Percentiles rank a stretch among this genome's conserved stretches.
Evolutionary conservation across 2,797 vertebrate genomes (phyloP).

Genomic region (Characodon lateralis): DNA sequence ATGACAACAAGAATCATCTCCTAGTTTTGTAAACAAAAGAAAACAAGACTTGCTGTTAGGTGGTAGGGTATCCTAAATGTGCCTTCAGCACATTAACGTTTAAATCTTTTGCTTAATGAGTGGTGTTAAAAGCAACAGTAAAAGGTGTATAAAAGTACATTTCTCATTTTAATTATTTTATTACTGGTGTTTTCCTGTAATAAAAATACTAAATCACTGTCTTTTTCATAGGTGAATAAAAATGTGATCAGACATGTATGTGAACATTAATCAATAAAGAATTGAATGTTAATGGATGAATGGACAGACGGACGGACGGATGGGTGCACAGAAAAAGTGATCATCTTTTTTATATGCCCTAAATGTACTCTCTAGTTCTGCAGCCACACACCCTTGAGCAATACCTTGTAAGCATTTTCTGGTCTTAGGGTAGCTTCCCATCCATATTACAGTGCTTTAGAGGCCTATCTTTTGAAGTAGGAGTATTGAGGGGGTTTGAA

Average conservation of each 20-base stretch:
- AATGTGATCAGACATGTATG: not conserved
- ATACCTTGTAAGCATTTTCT: conserved; percentile 4
- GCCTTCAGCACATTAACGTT: not conserved
- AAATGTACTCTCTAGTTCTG: not conserved
- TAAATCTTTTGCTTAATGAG: not conserved
- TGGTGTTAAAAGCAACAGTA: not conserved
- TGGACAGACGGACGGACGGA: too few relatives aligned
- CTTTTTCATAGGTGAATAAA: not conserved
- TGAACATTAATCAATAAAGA: not conserved
- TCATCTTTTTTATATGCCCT: not conserved
- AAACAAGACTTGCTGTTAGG: too few relatives aligned
- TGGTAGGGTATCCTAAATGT: not conserved
- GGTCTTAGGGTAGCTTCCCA: conserved; percentile 9
- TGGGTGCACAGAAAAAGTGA: too few relatives aligned
- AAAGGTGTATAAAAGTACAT: too few relatives aligned
- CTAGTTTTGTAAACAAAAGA: too few relatives aligned
- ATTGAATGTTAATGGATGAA: too few relatives aligned
- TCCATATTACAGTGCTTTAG: conserved; percentile 17
- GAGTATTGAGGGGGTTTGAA: conserved; percentile 26
- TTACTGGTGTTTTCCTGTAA: not conserved
- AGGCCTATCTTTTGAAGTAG: conserved; percentile 25
- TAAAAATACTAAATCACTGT: not conserved
- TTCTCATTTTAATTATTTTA: too few relatives aligned
- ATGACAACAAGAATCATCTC: too few relatives aligned
- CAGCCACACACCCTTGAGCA: conserved; percentile 5